A percentile compares a stretch with the other conserved stretches of the same genome.
phyloP scores from a whole-genome alignment of 92 coral and sea anemone species.

The Plumapathes pennacea region DNA sequence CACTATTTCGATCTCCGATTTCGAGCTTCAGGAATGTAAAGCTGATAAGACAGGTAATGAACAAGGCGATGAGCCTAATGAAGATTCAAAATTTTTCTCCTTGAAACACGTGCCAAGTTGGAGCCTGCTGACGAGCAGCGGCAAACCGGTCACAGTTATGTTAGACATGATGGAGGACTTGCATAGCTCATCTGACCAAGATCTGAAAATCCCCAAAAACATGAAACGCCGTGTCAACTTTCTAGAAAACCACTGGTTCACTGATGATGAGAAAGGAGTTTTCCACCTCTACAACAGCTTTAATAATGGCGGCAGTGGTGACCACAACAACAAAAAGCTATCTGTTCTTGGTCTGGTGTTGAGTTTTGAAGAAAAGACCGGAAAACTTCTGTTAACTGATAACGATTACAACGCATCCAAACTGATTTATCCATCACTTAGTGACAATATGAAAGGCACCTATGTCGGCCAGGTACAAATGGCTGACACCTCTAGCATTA shows the following conservation, averaged over 20 bases:
- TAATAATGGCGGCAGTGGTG: slow-evolving; percentile 29
- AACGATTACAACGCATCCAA: slow-evolving; percentile 20
- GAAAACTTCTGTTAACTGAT: slow-evolving; percentile 5
- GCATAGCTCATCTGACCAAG: not conserved
- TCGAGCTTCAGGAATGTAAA: too few species aligned
- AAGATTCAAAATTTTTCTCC: not conserved
- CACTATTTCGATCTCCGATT: too few species aligned
- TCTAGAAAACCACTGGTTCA: slow-evolving; percentile 25
- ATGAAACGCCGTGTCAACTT: slow-evolving; percentile 6
- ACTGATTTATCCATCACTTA: slow-evolving; percentile 3
- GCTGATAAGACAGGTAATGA: too few species aligned
- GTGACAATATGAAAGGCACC: slow-evolving; percentile 7
- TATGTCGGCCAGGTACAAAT: slow-evolving; percentile 5
- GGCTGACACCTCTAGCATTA: not conserved
- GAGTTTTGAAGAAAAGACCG: slow-evolving; percentile 20
- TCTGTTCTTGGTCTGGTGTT: slow-evolving; percentile 51
- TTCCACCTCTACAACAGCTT: slow-evolving; percentile 38
- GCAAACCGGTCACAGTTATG: not conserved
- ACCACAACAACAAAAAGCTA: slow-evolving; percentile 16
- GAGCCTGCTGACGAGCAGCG: not conserved
- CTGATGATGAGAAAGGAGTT: slow-evolving; percentile 5
- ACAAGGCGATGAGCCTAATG: not conserved
- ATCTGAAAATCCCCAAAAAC: slow-evolving; percentile 4
- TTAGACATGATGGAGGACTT: slow-evolving; percentile 25
- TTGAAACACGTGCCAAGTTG: slow-evolving; percentile 6